phyloP scores from a whole-genome alignment of 1,140 invertebrate genomes.

The Drosophila trapezifrons region DNA sequence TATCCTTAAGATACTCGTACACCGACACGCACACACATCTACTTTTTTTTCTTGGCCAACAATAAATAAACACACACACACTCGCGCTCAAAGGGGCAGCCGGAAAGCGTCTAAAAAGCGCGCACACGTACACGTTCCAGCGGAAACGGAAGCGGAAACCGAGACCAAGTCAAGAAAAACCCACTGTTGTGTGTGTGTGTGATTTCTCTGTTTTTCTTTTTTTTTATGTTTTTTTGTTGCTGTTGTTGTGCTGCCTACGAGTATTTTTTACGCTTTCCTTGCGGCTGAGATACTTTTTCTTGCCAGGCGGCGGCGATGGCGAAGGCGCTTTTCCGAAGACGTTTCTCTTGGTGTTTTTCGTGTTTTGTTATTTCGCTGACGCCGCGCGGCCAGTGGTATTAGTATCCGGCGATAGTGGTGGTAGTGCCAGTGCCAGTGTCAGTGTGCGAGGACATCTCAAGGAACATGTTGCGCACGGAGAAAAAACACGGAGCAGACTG shows the following conservation, averaged over 20 bases:
- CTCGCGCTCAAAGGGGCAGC: conserved; percentile 29
- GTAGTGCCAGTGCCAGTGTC: conserved; percentile 13
- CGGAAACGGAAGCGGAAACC: conserved; percentile 67
- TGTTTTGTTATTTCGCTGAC: conserved; percentile 42
- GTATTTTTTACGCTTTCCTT: conserved; percentile 43
- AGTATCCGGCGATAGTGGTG: conserved; percentile 3
- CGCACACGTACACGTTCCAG: conserved; percentile 65
- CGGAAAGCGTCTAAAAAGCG: conserved; percentile 64
- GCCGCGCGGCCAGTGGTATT: conserved; percentile 21
- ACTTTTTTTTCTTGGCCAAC: conserved; percentile 53
- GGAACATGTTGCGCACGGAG: conserved; percentile 79
- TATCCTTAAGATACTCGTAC: conserved; percentile 64
- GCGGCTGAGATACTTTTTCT: conserved; percentile 64
- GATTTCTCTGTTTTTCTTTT: conserved; percentile 21
- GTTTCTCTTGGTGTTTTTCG: conserved; percentile 53
- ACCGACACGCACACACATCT: conserved; percentile 37
- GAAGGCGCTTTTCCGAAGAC: conserved; percentile 64
- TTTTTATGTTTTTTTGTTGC: too few relatives aligned
- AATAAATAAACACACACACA: conserved; percentile 71
- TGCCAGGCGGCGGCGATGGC: conserved; percentile 34
- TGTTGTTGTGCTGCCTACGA: conserved; percentile 13
- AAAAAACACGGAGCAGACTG: conserved; percentile 74
- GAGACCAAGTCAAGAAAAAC: conserved; percentile 65
- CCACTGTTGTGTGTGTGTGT: conserved; percentile 45
- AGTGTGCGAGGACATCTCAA: conserved; percentile 59